Evolutionary conservation across 1,140 invertebrate genomes (phyloP).

Genomic region (Rhyzopertha dominica): DNA sequence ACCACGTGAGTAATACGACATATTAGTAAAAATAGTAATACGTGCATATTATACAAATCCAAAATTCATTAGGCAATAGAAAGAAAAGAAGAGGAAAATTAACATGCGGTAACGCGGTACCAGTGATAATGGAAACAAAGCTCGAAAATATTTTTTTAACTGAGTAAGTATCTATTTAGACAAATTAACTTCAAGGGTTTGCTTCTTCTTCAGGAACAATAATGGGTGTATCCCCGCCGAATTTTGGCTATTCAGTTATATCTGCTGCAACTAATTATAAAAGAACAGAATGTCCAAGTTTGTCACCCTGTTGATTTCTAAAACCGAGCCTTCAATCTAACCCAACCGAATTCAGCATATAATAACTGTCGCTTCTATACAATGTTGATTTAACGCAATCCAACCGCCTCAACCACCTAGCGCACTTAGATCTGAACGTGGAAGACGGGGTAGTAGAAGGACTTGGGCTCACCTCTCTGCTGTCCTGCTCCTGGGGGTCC

Average conservation of each 20-base stretch:
- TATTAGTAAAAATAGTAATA: too few species aligned
- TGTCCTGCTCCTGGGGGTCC: constrained; percentile 68
- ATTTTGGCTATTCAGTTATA: constrained; percentile 3
- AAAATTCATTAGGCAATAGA: too few species aligned
- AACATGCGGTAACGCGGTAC: too few species aligned
- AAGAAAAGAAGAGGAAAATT: too few species aligned
- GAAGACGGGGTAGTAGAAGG: too few species aligned
- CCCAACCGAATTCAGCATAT: constrained; percentile 26
- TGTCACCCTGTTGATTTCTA: constrained; percentile 17
- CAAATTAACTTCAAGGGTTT: constrained; percentile 2
- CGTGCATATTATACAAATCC: too few species aligned
- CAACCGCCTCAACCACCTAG: constrained; percentile 18
- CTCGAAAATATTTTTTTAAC: background rate
- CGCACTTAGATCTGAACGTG: constrained; percentile 19
- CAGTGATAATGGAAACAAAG: too few species aligned
- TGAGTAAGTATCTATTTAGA: background rate
- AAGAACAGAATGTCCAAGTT: constrained; percentile 12
- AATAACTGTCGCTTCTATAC: constrained; percentile 33
- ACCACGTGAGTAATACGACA: too few species aligned
- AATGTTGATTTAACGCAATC: constrained; percentile 18
- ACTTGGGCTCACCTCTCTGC: constrained; percentile 65
- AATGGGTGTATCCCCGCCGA: background rate
- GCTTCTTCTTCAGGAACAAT: background rate
- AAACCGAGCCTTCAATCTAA: constrained; percentile 25
- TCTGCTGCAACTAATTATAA: constrained; percentile 15